phyloP scores from a whole-genome alignment of 2,113 vertebrate genomes.

The Corythornis madagascariensis region DNA sequence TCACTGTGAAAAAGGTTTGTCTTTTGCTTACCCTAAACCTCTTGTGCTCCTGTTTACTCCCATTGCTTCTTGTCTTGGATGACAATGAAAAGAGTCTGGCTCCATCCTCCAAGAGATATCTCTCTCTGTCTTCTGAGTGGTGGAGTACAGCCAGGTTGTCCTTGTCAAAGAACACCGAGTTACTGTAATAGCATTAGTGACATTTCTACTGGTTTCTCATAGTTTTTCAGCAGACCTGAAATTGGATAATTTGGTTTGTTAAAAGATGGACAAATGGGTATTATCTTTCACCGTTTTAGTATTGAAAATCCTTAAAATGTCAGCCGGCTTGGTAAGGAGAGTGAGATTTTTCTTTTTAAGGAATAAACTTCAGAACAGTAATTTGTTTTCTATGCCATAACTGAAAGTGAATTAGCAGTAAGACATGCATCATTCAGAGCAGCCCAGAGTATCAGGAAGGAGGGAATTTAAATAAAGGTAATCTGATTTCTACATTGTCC shows the following conservation, averaged over 20 bases:
- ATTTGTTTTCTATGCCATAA: background rate
- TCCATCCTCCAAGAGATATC: background rate
- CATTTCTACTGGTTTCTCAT: background rate
- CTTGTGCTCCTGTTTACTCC: too few species aligned
- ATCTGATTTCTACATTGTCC: background rate
- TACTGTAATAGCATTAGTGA: rapidly evolving
- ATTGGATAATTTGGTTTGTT: background rate
- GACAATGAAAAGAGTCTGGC: too few species aligned
- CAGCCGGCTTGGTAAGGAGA: background rate
- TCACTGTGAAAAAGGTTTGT: too few species aligned
- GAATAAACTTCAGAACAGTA: background rate
- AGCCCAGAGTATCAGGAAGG: background rate
- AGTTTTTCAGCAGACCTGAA: background rate
- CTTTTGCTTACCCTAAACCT: too few species aligned
- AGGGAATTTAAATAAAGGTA: background rate
- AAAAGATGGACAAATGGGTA: background rate
- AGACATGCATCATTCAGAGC: background rate
- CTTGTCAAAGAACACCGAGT: background rate
- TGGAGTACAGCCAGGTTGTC: background rate
- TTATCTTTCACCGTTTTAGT: background rate
- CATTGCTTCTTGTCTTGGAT: too few species aligned
- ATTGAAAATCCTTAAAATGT: background rate
- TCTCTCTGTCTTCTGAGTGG: background rate
- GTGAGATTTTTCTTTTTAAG: background rate
- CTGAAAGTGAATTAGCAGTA: background rate